Base-by-base conservation (phyloP, 2,797 vertebrate species). In the Sebastes nivosus region DNA sequence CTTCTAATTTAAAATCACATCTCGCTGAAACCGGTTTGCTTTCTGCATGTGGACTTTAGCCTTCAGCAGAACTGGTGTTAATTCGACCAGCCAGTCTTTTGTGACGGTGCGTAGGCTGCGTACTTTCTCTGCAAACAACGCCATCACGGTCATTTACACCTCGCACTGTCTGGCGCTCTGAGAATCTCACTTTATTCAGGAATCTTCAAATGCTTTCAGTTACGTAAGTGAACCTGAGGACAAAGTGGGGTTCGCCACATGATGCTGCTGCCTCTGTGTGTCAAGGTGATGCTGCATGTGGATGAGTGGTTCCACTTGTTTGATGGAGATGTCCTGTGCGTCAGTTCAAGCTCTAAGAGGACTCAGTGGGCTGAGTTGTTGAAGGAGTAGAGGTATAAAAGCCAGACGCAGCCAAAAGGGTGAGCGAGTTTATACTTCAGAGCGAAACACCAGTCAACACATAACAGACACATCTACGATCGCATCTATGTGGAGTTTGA, bases 61-160 rank as follows among this genome's bases (percentile, higher is more conserved):
- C 34, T 55, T 38, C 11, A 7, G 4, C 79, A 57, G 69, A 36
- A 1, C 8, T 27, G 57, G 50, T 76, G 73, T 66, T 60, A 3
- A 30, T 20, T 67, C 0, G 30, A 36, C 2, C 79, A 22, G 38
- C 7, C 67, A 29, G 65, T 30, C 59, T 25, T 16, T 32, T 36
- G 11, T 38, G 68, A 20, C 57, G 1, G 16, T 3, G 83, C 25
- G 80, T 79, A 29, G 85, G 83, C 71, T 38, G 71, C 13, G 3
- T 52, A 46, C 58, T 71, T n/a, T 67, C 71, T 71, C 77, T 52
- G 52, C 36, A 24, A 75, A 75, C 63, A 55, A 20, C 55, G 13
- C 36, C 60, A 2, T 67, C 42, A 0, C 2, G 13, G 25, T 61
- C 75, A 36, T 55, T 27, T 52, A 84, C 83, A 38, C 80, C 67